Evolutionary conservation across 2,113 vertebrate genomes (phyloP), one percentile per base, ranked within the genome.

Genomic region (Pipra filicauda): DNA sequence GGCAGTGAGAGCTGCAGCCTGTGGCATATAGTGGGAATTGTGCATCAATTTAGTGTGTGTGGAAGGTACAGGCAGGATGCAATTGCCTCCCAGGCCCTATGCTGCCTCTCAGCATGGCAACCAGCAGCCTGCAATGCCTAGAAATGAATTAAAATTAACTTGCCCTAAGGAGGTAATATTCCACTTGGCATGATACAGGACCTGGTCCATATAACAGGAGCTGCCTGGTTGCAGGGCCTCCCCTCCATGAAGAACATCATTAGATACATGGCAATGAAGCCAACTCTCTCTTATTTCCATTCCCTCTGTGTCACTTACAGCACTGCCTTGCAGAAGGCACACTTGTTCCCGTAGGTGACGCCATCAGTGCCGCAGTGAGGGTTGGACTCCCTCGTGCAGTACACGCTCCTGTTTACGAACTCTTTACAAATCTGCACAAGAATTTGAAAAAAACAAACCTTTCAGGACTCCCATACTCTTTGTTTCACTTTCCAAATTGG

Each of bases 241-340:
- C 54, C 58, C 74, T 48, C 72, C 37, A 4, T 6, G 39, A 71
- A 64, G 58, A 52, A 3, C n/a, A 70, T 5, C 15, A 2, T 39
- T 23, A 35, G 15, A 13, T 4, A 12, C 2, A 0, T 6, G 59
- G 22, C 48, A 73, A 69, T 22, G 13, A 20, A 39, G 55, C 35
- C 51, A 80, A 21, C 15, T 19, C 17, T 22, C n/a, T 43, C n/a
- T 33, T 41, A 3, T 27, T 58, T 51, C 9, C 2, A 7, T 2
- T 16, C 33, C 31, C 49, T 17, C 27, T 7, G 43, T 49, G 61
- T 57, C 80, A 98, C 98, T 98, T 96, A 98, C 98, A 35, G 91
- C 79, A 96, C 78, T 4, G 98, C 98, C 96, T 98, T 98, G 94
- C 98, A 98, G 96, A 98, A 98, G 74, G 97, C 79, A 19, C 98